Conservation (phyloP, 2,797 vertebrate species). For the Helarctos malayanus region DNA sequence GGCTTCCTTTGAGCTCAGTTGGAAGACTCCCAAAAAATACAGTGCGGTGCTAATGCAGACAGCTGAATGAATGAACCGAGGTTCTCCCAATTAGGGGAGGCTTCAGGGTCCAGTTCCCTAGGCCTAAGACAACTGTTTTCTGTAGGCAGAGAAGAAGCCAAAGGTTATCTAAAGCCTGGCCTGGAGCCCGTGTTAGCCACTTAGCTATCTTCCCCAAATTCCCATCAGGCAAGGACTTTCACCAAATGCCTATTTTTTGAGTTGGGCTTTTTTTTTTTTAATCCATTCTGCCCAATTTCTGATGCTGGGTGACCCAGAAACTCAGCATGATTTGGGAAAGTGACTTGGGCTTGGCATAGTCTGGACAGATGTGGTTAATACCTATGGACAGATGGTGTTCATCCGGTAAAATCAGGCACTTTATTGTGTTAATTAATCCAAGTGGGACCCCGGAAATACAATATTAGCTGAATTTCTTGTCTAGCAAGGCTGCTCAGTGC, state of each 20-base stretch:
- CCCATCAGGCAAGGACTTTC: background rate
- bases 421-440: conserved; percentile 82
- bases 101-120: background rate
- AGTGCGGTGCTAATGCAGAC: conserved; percentile 52
- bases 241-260: background rate
- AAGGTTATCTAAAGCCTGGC: background rate
- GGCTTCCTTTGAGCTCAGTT: conserved; percentile 13
- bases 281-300: conserved; percentile 58
- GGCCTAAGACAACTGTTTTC: conserved; percentile 4
- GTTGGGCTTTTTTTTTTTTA: background rate
- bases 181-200: rapidly evolving
- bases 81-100: background rate
- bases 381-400: conserved; percentile 83
- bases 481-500: conserved; percentile 35
- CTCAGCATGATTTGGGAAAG: conserved; percentile 68
- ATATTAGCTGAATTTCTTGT: conserved; percentile 78
- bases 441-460: conserved; percentile 79
- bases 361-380: conserved; percentile 81
- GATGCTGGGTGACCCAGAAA: conserved; percentile 78
- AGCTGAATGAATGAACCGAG: background rate
- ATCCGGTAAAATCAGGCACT: conserved; percentile 80
- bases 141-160: background rate
- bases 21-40: conserved; percentile 69
- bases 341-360: conserved; percentile 67
- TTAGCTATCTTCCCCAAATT: background rate